Evolutionary conservation across 2,888 invertebrate genomes (phyloP), one percentile per base, ranked within the genome.

Genomic region (Minunthozetes semirufus): DNA sequence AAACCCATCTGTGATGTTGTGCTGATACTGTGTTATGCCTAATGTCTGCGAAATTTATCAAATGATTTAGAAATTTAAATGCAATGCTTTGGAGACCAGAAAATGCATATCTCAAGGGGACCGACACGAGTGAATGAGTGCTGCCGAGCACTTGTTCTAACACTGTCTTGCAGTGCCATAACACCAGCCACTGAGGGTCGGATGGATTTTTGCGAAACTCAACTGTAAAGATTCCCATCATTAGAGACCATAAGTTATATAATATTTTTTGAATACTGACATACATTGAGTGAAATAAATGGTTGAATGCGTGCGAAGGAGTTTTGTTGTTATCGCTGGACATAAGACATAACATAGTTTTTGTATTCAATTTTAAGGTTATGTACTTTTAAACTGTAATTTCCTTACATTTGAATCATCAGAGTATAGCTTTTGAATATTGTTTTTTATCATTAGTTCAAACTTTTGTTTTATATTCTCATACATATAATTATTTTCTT

Each of bases 221-320:
- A 56, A 59, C n/a, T 59, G 27, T 6, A 59, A 25, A 59, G 33
- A 38, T 66, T 66, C 66, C 66, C 66, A 66, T 66, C 66, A 66
- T 66, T 66, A 66, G 27, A 42, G 33, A 9, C 11, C 38, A 66
- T 66, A 63, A 63, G n/a, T 66, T 66, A 13, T 66, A 22, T 66
- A 29, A 66, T 42, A 13, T 66, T 66, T 66, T 61, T n/a, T n/a
- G n/a, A 19, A 66, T 66, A 66, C 61, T 66, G 66, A 66, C 66
- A 66, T 66, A 66, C 42, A 63, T 63, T 56, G 56, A 13, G 22
- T 9, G 27, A 13, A 59, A 66, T 42, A 42, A 66, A 27, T 27
- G 42, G 13, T 66, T 66, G 66, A 13, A 66, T 66, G 15, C 19
- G 33, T 42, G 66, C 19, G 66, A 66, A 66, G 66, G 66, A 66